phyloP scores from a whole-genome alignment of 1,140 invertebrate species.

The Heliconius hewitsoni region DNA sequence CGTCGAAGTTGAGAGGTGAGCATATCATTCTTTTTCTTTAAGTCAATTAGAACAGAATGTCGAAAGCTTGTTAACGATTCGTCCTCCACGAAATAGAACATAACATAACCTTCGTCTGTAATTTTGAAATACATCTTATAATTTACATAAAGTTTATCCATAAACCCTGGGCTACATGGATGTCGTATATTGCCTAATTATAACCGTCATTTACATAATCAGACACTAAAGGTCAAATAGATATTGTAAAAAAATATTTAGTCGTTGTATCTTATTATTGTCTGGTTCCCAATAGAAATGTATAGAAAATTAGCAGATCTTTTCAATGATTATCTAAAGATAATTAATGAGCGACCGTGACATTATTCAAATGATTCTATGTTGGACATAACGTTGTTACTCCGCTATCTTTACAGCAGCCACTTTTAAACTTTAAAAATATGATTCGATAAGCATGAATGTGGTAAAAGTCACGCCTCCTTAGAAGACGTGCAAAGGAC shows the following conservation, averaged over 20 bases:
- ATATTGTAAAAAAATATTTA: background rate
- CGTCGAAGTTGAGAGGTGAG: slow-evolving; percentile 58
- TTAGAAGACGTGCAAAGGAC: background rate
- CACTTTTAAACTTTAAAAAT: background rate
- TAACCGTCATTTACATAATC: background rate
- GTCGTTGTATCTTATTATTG: background rate
- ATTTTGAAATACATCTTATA: background rate
- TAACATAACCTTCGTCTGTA: background rate
- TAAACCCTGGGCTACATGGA: background rate
- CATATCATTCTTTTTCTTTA: background rate
- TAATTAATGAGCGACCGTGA: slow-evolving; percentile 16
- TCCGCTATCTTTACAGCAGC: background rate
- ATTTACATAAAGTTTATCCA: slow-evolving; percentile 3
- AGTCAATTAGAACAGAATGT: background rate
- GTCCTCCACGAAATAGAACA: background rate
- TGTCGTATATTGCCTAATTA: background rate
- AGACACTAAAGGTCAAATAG: background rate
- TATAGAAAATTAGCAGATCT: background rate
- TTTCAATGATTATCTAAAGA: background rate
- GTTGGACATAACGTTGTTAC: background rate
- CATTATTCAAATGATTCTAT: slow-evolving; percentile 16
- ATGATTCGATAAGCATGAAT: background rate
- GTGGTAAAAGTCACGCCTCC: background rate
- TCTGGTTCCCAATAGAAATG: background rate
- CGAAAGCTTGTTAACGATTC: background rate